Evolutionary conservation across 2,113 vertebrate species (phyloP).

Genomic region (Morone chrysops): DNA sequence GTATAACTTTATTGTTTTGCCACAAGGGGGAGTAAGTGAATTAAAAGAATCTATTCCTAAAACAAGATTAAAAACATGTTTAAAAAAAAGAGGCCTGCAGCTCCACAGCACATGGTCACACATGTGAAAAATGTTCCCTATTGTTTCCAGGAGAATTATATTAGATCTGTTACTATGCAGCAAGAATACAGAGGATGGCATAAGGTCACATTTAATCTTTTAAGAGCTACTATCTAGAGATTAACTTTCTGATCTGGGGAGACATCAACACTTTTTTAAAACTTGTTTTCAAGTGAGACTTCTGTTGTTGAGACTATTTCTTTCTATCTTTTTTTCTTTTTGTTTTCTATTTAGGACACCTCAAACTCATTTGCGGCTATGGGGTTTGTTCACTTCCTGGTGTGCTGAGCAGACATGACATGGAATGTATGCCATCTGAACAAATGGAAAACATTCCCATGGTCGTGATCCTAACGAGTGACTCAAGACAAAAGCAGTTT

Average conservation of each 20-base stretch:
- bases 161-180: conserved; percentile 6
- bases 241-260: not conserved
- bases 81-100: conserved; percentile 51
- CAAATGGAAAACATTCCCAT: conserved; percentile 75
- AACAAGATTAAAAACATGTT: conserved; percentile 68
- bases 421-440: conserved; percentile 75
- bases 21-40: conserved; percentile 80
- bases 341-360: conserved; percentile 4
- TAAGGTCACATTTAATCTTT: not conserved
- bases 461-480: conserved; percentile 40
- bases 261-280: not conserved
- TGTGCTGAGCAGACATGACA: conserved; percentile 60
- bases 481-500: conserved; percentile 59
- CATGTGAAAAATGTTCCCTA: conserved; percentile 57
- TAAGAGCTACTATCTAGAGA: not conserved
- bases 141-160: conserved; percentile 42
- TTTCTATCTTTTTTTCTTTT: not conserved
- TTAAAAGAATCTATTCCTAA: conserved; percentile 34
- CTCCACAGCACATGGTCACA: conserved; percentile 56
- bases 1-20: conserved; percentile 19
- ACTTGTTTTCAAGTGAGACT: not conserved
- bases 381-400: conserved; percentile 55
- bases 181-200: conserved; percentile 15
- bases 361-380: not conserved
- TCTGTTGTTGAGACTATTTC: not conserved